Conservation (phyloP, 2,113 vertebrate species). For the human region GRCh38 chr18:12550001-12550500, state of each 20-base stretch:
- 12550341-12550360: conserved; percentile 89
- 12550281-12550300: conserved; percentile 90
- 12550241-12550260: conserved; percentile 91
- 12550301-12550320: conserved; percentile 80
- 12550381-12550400: neutral
- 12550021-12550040: neutral
- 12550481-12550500: too few relatives aligned
- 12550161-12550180: neutral
- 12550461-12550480: too few relatives aligned
- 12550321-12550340: conserved; percentile 90
- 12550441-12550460: too few relatives aligned
- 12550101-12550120: neutral
- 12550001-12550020: neutral
- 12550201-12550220: neutral
- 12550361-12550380: neutral
- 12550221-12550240: neutral
- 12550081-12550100: neutral
- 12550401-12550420: neutral
- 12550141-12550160: neutral
- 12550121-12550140: neutral
- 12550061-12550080: neutral
- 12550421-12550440: too few relatives aligned
- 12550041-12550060: neutral
- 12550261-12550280: conserved; percentile 95
- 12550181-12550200: neutral